A percentile compares a stretch with the other conserved stretches of the same genome.
Evolutionary conservation across 2,113 vertebrate species (phyloP).

Genomic region (Canis aureus): DNA sequence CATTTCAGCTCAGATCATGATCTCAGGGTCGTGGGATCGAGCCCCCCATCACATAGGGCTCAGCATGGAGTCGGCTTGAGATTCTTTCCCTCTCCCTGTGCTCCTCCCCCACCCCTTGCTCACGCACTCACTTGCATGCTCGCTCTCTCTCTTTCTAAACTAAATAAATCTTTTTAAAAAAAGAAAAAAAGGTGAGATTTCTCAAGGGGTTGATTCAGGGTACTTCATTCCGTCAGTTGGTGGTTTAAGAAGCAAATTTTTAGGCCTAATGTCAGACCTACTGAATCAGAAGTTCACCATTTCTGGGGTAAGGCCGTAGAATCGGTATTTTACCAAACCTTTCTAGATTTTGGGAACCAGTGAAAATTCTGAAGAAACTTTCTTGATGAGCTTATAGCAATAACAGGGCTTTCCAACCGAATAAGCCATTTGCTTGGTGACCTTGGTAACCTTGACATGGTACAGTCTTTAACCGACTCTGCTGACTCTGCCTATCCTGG

Average conservation of each 20-base stretch:
- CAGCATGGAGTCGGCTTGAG: neutral
- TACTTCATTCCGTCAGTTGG: too few species aligned
- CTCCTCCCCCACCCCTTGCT: neutral
- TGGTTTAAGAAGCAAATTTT: neutral
- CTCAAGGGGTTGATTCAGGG: neutral
- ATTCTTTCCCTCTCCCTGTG: neutral
- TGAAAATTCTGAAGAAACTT: neutral
- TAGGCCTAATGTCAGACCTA: neutral
- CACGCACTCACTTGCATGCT: neutral
- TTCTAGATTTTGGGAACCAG: neutral
- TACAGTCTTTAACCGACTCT: neutral
- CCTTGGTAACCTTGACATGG: neutral
- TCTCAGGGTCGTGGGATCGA: neutral
- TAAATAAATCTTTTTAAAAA: too few species aligned
- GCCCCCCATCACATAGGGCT: neutral
- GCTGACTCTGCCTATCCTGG: neutral
- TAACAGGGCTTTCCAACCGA: neutral
- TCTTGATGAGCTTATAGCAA: neutral
- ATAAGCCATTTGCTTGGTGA: neutral
- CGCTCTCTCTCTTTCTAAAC: too few species aligned
- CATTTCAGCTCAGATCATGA: neutral
- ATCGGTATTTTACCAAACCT: neutral
- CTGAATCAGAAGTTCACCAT: neutral
- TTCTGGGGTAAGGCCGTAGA: neutral
- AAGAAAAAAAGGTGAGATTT: neutral